A percentile compares a stretch with the other conserved stretches of the same genome.
Conservation (phyloP, 92 coral and sea anemone genomes). For the Chrysogorgia sp. region DNA sequence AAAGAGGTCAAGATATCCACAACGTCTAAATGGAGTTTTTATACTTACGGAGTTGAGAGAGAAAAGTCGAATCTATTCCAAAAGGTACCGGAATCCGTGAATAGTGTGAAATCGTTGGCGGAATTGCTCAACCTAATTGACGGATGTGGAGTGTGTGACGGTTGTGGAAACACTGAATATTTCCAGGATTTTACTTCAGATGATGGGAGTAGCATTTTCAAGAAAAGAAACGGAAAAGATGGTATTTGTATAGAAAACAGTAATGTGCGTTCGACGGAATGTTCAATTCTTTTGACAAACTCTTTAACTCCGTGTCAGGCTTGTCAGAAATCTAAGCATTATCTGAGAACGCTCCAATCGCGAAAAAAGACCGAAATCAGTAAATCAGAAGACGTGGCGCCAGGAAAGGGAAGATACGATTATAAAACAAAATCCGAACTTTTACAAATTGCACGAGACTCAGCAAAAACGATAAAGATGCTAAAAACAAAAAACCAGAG, state of each 20-base stretch:
- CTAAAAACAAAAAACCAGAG: conserved; percentile 19
- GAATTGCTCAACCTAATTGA: too few species aligned
- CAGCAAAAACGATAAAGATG: conserved; percentile 20
- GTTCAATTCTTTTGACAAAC: not conserved
- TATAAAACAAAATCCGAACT: conserved; percentile 29
- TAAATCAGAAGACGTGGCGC: not conserved
- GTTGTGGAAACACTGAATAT: not conserved
- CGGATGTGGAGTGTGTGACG: too few species aligned
- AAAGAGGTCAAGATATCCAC: too few species aligned
- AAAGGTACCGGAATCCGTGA: too few species aligned
- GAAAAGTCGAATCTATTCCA: too few species aligned
- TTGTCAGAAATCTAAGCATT: conserved; percentile 31
- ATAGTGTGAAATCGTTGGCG: too few species aligned
- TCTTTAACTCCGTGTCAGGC: not conserved
- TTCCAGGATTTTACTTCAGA: not conserved
- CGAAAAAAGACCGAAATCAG: conserved; percentile 1
- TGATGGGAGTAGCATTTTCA: conserved; percentile 1
- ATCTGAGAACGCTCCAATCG: conserved; percentile 39
- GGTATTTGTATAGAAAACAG: not conserved
- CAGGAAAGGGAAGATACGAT: conserved; percentile 2
- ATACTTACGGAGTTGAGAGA: too few species aligned
- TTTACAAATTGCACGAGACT: conserved; percentile 20
- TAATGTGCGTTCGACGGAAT: not conserved
- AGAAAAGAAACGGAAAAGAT: conserved; percentile 10
- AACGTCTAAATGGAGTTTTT: too few species aligned